Evolutionary conservation across 2,113 vertebrate species (phyloP), one percentile per base, ranked within the genome.

Genomic region (Lepisosteus osseus): DNA sequence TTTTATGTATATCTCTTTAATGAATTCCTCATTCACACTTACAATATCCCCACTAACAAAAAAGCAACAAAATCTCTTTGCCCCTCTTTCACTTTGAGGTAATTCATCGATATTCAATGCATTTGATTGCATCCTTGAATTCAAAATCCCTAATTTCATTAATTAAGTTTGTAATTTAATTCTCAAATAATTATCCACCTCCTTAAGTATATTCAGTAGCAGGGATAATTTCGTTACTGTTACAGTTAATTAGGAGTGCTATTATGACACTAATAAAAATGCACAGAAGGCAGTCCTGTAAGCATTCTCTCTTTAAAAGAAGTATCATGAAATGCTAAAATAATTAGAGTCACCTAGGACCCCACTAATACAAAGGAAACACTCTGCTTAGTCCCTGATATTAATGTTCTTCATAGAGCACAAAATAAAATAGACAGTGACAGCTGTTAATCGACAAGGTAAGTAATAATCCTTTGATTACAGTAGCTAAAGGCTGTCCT

Each of bases 401-500:
- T 84, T 76, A 74, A 72, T 65, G 61, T 72, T 76, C 41, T 64
- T 56, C 55, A 17, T 11, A 57, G 65, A 62, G 57, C 17, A 64
- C 6, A 0, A 40, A 3, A 79, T 75, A 83, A 75, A 63, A 78
- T 66, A 80, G 72, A 68, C 54, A 73, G 72, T 41, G 72, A 79
- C 76, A 83, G 81, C 79, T 85, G 81, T 84, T 90, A 89, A 88
- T 86, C 88, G 83, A 81, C 82, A 87, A 81, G 75, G 75, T 87
- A 82, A 88, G 75, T 85, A 88, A 89, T 88, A 77, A 76, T 82
- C 83, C 82, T 87, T 84, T 90, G 88, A 90, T 90, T 89, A 86
- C 78, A 84, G 85, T 86, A 87, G 87, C 87, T 86, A 86, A 85
- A 81, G 76, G 73, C 85, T 86, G 67, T 79, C 82, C 78, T 87